Evolutionary conservation across 1,140 invertebrate species (phyloP).

Genomic region (Thaumatotibia leucotreta): DNA sequence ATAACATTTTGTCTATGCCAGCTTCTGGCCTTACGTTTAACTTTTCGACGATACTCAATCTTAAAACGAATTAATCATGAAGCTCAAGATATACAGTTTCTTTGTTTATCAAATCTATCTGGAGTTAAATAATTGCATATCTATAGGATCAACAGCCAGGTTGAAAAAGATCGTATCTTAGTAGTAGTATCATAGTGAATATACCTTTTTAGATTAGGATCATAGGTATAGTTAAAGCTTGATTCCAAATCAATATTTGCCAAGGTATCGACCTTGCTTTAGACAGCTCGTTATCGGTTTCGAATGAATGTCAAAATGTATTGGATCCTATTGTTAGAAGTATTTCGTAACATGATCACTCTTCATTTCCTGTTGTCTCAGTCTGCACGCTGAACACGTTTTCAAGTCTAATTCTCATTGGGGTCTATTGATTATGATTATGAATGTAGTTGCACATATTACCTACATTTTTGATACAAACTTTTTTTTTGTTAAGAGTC

Average conservation of each 20-base stretch:
- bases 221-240: not conserved
- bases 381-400: too few relatives aligned
- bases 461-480: too few relatives aligned
- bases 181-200: not conserved
- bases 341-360: constrained; percentile 21
- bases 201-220: not conserved
- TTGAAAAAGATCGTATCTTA: not conserved
- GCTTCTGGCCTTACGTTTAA: constrained; percentile 18
- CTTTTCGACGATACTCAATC: not conserved
- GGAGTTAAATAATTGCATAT: not conserved
- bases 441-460: not conserved
- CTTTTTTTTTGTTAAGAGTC: too few relatives aligned
- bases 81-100: not conserved
- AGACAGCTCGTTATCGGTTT: constrained; percentile 52
- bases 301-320: constrained; percentile 50
- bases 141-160: not conserved
- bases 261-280: constrained; percentile 35
- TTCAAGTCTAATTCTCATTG: not conserved
- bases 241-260: constrained; percentile 9
- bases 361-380: not conserved
- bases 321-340: constrained; percentile 46
- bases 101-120: not conserved
- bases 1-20: constrained; percentile 29
- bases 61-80: not conserved
- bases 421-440: not conserved